Evolutionary conservation across 2,888 invertebrate genomes (phyloP).

Genomic region (Ectemnius lituratus): DNA sequence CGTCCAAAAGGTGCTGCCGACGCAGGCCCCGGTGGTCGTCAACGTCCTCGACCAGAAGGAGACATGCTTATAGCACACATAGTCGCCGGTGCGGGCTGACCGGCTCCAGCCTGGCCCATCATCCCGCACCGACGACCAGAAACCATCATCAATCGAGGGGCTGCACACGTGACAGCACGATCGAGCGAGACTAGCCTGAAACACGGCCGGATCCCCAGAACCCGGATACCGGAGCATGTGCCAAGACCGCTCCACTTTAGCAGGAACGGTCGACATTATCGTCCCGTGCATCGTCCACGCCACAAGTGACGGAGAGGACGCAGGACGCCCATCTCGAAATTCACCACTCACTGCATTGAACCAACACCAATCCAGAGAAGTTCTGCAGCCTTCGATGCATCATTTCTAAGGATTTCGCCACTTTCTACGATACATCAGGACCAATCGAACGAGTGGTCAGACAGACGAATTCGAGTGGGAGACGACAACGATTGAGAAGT

Average conservation of each 20-base stretch:
- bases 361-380: too few relatives aligned
- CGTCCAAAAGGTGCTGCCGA: conserved; percentile 68
- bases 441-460: too few relatives aligned
- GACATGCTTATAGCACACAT: conserved; percentile 75
- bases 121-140: conserved; percentile 50
- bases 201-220: neutral
- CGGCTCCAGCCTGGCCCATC: conserved; percentile 35
- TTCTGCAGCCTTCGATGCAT: too few relatives aligned
- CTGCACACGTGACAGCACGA: conserved; percentile 42
- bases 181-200: conserved; percentile 20
- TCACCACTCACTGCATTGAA: too few relatives aligned
- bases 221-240: conserved; percentile 9
- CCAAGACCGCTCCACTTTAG: conserved; percentile 3
- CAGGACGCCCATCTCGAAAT: too few relatives aligned
- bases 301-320: too few relatives aligned
- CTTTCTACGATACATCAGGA: too few relatives aligned
- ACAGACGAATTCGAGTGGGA: too few relatives aligned
- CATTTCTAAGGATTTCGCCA: too few relatives aligned
- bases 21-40: conserved; percentile 69
- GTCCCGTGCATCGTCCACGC: too few relatives aligned
- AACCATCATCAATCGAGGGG: conserved; percentile 38
- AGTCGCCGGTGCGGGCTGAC: conserved; percentile 60
- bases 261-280: too few relatives aligned
- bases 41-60: conserved; percentile 72
- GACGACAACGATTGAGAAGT: too few relatives aligned